These are phyloP conservation scores for Gorsachius magnificus DNA, from an alignment of 2,797 vertebrate genomes.

Conservation along the genomic window DNA sequence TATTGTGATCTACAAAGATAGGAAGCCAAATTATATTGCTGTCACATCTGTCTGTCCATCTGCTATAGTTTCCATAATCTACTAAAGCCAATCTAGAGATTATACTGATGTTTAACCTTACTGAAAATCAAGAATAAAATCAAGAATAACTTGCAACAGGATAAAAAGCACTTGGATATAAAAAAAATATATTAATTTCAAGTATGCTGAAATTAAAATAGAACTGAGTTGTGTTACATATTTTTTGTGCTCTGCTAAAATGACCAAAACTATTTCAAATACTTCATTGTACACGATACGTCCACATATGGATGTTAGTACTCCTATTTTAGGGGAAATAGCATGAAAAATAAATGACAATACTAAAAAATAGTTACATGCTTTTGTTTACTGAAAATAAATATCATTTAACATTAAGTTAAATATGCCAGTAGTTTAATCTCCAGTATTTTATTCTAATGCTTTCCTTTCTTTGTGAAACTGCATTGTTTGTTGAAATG, in stretches of 20 bases:
- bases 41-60: slow-evolving; percentile 79
- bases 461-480: not conserved
- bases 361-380: not conserved
- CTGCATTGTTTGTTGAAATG: not conserved
- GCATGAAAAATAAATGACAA: not conserved
- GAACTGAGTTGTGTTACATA: not conserved
- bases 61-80: slow-evolving; percentile 66
- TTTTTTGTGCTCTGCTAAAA: not conserved
- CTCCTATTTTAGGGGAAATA: not conserved
- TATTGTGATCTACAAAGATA: slow-evolving; percentile 65
- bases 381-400: not conserved
- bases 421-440: not conserved
- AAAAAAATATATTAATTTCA: not conserved
- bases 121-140: not conserved
- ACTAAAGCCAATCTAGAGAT: slow-evolving; percentile 60
- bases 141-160: slow-evolving; percentile 5
- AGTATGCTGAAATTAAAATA: not conserved
- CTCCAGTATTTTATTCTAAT: not conserved
- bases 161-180: not conserved
- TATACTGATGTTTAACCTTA: slow-evolving; percentile 45
- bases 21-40: slow-evolving; percentile 69
- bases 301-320: not conserved
- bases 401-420: not conserved
- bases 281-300: not conserved
- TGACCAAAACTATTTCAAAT: not conserved